Evolutionary conservation across 2,888 invertebrate genomes (phyloP).

Genomic region (Onthophagus sagittarius): DNA sequence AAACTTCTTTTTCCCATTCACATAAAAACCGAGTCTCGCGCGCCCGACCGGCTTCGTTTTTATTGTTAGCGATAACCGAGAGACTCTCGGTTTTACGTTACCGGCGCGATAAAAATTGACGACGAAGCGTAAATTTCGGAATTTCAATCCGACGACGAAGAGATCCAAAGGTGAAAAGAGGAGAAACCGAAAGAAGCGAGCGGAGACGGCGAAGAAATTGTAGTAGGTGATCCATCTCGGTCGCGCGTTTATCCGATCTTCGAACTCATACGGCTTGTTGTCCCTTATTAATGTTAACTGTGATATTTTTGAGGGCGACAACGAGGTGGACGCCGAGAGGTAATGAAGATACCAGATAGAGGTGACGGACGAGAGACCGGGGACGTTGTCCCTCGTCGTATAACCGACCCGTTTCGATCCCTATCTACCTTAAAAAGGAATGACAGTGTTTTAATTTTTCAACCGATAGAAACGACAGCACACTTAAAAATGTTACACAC

Average conservation of each 20-base stretch:
- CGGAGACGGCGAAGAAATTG: neutral
- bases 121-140: neutral
- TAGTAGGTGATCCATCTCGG: neutral
- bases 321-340: neutral
- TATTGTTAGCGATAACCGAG: neutral
- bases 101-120: neutral
- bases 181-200: too few species aligned
- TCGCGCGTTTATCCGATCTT: slow-evolving; percentile 1
- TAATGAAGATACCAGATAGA: neutral
- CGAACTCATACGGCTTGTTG: slow-evolving; percentile 11
- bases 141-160: neutral
- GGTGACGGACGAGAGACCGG: neutral
- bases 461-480: neutral
- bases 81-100: neutral
- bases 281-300: slow-evolving; percentile 12
- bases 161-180: neutral
- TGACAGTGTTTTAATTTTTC: neutral
- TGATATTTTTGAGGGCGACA: slow-evolving; percentile 7
- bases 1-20: neutral
- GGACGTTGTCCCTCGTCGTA: neutral
- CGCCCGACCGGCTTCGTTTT: neutral
- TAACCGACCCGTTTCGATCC: neutral
- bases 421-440: neutral
- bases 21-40: neutral
- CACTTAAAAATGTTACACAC: neutral